Evolutionary conservation across 2,797 vertebrate genomes (phyloP).

Genomic region (Gymnothorax reevesii): DNA sequence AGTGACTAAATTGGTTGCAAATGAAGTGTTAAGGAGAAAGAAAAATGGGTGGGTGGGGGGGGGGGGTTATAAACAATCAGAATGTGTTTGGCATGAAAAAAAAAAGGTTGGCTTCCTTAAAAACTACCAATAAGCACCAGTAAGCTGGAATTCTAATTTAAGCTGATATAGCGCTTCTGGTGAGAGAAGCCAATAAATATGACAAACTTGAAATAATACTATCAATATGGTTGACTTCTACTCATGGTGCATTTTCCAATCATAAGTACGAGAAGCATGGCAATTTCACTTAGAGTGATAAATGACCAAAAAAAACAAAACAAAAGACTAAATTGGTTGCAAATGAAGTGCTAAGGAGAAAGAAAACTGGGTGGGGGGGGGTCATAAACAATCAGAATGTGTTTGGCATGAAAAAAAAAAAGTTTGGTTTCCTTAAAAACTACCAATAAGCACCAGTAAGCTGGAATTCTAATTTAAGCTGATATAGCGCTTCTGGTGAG

Average conservation of each 20-base stretch:
- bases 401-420: neutral
- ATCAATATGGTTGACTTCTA: neutral
- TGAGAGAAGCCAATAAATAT: neutral
- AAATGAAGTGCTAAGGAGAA: neutral
- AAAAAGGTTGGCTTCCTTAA: neutral
- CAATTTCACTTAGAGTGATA: slow-evolving; percentile 1
- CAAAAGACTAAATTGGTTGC: neutral
- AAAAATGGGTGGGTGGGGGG: neutral
- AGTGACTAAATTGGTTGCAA: neutral
- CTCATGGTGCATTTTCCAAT: neutral
- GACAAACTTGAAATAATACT: neutral
- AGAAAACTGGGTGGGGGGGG: neutral
- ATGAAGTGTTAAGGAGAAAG: neutral
- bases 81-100: neutral
- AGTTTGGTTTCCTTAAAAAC: neutral
- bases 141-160: slow-evolving; percentile 5
- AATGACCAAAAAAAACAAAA: neutral
- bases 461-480: slow-evolving; percentile 2
- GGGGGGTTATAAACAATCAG: neutral
- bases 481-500: neutral
- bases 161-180: slow-evolving; percentile 1
- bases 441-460: neutral
- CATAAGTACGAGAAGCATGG: neutral
- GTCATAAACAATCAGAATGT: neutral
- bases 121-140: neutral